These are phyloP conservation scores for Drosophila fungiperda DNA, from an alignment of 2,888 invertebrate genomes.

Conservation along the genomic window DNA sequence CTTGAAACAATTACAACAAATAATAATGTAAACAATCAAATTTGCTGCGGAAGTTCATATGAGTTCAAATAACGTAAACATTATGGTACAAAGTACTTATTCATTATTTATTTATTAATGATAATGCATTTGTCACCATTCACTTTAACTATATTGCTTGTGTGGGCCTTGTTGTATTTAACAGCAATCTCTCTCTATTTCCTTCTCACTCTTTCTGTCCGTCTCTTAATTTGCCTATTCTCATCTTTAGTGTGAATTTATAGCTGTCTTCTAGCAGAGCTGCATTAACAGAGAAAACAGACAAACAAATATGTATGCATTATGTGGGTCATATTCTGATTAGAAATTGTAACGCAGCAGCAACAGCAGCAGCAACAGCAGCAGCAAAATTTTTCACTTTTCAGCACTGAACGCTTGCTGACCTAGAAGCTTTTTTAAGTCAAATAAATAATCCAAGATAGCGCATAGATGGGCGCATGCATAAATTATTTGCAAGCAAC, in stretches of 20 bases:
- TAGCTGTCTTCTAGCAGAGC: conserved; percentile 7
- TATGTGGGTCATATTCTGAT: conserved; percentile 49
- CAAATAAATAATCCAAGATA: conserved; percentile 68
- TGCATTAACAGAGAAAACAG: conserved; percentile 7
- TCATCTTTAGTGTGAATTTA: conserved; percentile 2
- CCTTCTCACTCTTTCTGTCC: not conserved
- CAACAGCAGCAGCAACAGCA: not conserved
- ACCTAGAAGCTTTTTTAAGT: conserved; percentile 69
- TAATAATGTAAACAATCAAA: conserved; percentile 34
- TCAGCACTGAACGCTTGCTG: conserved; percentile 56
- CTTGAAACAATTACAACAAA: conserved; percentile 64
- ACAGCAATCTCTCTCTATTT: not conserved
- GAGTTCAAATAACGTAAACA: conserved; percentile 59
- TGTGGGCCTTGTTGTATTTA: not conserved
- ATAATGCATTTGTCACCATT: not conserved
- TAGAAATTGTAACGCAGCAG: conserved; percentile 28
- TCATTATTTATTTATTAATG: not conserved
- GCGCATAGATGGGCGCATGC: conserved; percentile 53
- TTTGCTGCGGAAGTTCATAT: conserved; percentile 72
- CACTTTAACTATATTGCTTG: not conserved
- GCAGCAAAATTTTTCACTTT: conserved; percentile 66
- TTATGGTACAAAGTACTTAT: not conserved
- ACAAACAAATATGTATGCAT: not conserved
- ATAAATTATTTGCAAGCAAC: conserved; percentile 72
- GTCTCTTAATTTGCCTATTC: not conserved